Evolutionary conservation across 2,797 vertebrate genomes (phyloP).

Genomic region (Gadopsis bispinosus): DNA sequence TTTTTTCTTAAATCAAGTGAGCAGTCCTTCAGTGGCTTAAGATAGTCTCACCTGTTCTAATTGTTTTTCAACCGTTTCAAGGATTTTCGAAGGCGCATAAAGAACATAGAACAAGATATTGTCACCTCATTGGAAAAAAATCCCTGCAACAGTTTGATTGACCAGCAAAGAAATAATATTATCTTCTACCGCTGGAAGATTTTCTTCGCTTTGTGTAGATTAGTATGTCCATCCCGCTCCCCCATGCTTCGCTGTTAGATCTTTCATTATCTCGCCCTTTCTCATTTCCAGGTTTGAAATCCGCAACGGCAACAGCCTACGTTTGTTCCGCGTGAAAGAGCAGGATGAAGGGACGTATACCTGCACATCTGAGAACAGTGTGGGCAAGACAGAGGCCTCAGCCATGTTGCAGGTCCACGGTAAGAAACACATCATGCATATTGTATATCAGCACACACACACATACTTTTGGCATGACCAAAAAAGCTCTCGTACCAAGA

Average conservation of each 20-base stretch:
- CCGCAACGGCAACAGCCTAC: constrained; percentile 90
- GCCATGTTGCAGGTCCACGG: constrained; percentile 93
- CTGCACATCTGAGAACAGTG: constrained; percentile 95
- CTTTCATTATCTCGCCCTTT: constrained; percentile 47
- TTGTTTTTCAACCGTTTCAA: constrained; percentile 47
- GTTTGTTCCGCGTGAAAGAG: constrained; percentile 86
- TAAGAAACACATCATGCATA: constrained; percentile 79
- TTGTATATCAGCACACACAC: constrained; percentile 36
- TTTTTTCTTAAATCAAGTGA: constrained; percentile 14
- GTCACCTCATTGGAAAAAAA: constrained; percentile 35
- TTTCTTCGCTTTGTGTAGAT: constrained; percentile 51
- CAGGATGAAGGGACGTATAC: constrained; percentile 96
- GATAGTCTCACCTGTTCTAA: constrained; percentile 19
- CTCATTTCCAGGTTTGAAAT: constrained; percentile 90
- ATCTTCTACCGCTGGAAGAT: constrained; percentile 35
- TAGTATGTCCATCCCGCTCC: constrained; percentile 12
- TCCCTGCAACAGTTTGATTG: constrained; percentile 49
- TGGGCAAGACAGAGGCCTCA: constrained; percentile 93
- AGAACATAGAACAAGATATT: constrained; percentile 47
- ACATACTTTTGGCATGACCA: constrained; percentile 40
- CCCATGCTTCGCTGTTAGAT: constrained; percentile 19
- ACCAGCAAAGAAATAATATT: constrained; percentile 52
- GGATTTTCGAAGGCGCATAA: constrained; percentile 38
- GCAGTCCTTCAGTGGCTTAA: constrained; percentile 2
- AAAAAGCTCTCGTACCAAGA: constrained; percentile 27